phyloP scores from a whole-genome alignment of 2,113 vertebrate genomes.

The Maccullochella peelii region DNA sequence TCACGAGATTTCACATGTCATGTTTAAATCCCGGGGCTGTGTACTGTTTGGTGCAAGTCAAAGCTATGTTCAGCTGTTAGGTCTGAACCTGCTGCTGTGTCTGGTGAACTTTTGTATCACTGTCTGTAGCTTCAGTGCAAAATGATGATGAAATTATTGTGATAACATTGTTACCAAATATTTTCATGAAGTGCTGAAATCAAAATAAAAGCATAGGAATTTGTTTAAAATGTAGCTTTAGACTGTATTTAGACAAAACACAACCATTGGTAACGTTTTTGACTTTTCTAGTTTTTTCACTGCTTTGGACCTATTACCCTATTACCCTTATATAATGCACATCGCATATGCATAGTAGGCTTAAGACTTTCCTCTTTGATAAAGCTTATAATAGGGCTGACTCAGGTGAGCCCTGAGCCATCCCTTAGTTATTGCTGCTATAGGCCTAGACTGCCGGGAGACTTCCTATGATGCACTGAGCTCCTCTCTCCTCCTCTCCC shows the following conservation, averaged over 20 bases:
- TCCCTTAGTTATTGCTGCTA: no score
- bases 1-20: constrained; percentile 65
- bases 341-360: no score
- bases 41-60: constrained; percentile 37
- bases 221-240: neutral
- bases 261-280: neutral
- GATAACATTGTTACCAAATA: neutral
- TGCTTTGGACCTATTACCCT: neutral
- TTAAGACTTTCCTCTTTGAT: no score
- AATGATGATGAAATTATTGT: constrained; percentile 11
- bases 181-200: neutral
- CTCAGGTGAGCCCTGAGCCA: no score
- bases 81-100: constrained; percentile 39
- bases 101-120: constrained; percentile 2
- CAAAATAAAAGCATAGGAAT: neutral
- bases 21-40: constrained; percentile 46
- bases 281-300: neutral
- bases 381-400: no score
- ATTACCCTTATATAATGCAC: neutral
- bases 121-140: constrained; percentile 1
- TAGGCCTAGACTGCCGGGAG: no score
- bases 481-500: no score
- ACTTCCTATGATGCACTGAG: no score
- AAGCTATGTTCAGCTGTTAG: constrained; percentile 47
- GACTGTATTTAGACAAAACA: neutral